Evolutionary conservation across 2,113 vertebrate species (phyloP).

Genomic region (Ranitomeya imitator): DNA sequence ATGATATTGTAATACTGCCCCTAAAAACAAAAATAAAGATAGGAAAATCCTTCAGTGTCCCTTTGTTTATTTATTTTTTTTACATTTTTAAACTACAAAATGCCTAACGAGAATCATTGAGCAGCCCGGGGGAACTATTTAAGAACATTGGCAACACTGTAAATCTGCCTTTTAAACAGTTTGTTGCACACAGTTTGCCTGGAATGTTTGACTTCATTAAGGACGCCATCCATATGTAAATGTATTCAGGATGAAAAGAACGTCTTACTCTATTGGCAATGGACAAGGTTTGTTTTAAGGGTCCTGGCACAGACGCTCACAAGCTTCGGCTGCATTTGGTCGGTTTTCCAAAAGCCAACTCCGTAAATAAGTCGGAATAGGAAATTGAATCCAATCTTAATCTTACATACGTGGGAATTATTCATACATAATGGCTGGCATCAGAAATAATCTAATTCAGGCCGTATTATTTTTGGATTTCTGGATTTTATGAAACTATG

Average conservation of each 20-base stretch:
- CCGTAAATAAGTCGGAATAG: conserved; percentile 2
- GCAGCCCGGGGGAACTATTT: conserved; percentile 1
- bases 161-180: conserved; percentile 2
- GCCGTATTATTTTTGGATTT: background rate
- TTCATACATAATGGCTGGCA: conserved; percentile 11
- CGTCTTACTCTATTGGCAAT: conserved; percentile 26
- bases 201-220: conserved; percentile 25
- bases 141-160: background rate
- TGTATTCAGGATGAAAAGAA: conserved; percentile 33
- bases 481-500: background rate
- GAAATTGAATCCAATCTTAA: background rate
- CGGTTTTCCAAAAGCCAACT: conserved; percentile 7
- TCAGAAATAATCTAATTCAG: conserved; percentile 10
- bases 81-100: background rate
- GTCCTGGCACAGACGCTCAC: background rate
- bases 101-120: background rate
- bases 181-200: conserved; percentile 11
- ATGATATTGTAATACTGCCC: background rate
- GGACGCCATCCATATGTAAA: conserved; percentile 32
- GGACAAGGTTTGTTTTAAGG: conserved; percentile 6
- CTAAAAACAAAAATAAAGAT: background rate
- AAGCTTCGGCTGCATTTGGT: background rate
- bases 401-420: conserved; percentile 1
- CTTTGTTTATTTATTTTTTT: background rate
- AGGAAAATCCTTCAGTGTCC: background rate